Percentiles rank a stretch among this genome's conserved stretches.
phyloP scores from a whole-genome alignment of 2,113 vertebrate species.

The Oncorhynchus tshawytscha region DNA sequence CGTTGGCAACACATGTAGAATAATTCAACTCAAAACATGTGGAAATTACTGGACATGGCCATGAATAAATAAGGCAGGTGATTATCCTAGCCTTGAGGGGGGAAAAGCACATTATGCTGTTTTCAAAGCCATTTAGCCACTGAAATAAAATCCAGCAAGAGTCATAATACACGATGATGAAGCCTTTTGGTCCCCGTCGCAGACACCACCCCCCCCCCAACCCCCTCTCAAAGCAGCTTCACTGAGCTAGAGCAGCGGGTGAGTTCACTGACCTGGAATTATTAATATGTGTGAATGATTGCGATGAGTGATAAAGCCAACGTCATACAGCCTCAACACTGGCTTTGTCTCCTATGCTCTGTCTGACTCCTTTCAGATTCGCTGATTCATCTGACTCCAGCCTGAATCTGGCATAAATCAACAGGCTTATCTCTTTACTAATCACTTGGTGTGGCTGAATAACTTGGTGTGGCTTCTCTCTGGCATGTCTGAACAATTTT shows the following conservation, averaged over 20 bases:
- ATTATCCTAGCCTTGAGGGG: slow-evolving; percentile 68
- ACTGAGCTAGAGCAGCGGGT: slow-evolving; percentile 44
- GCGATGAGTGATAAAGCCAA: slow-evolving; percentile 62
- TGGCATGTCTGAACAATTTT: slow-evolving; percentile 17
- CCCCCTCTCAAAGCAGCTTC: slow-evolving; percentile 41
- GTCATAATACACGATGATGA: slow-evolving; percentile 73
- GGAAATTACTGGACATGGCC: slow-evolving; percentile 72
- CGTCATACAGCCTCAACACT: slow-evolving; percentile 57
- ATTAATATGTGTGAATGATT: slow-evolving; percentile 63
- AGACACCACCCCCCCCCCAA: not conserved
- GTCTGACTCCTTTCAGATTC: not conserved
- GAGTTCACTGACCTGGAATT: slow-evolving; percentile 70
- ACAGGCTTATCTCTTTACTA: slow-evolving; percentile 40
- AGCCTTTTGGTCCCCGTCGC: slow-evolving; percentile 41
- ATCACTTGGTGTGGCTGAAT: slow-evolving; percentile 9
- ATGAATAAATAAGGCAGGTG: slow-evolving; percentile 73
- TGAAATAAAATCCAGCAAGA: slow-evolving; percentile 65
- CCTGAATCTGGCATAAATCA: slow-evolving; percentile 39
- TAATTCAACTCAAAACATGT: slow-evolving; percentile 74
- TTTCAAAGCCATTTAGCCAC: slow-evolving; percentile 77
- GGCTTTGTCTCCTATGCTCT: slow-evolving; percentile 42
- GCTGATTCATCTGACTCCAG: slow-evolving; percentile 21
- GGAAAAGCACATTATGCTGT: slow-evolving; percentile 69
- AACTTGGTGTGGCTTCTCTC: slow-evolving; percentile 15
- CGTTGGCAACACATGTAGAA: slow-evolving; percentile 58